These are phyloP conservation scores for Dasypogon diadema DNA, from an alignment of 2,888 invertebrate species.

Conservation along the genomic window DNA sequence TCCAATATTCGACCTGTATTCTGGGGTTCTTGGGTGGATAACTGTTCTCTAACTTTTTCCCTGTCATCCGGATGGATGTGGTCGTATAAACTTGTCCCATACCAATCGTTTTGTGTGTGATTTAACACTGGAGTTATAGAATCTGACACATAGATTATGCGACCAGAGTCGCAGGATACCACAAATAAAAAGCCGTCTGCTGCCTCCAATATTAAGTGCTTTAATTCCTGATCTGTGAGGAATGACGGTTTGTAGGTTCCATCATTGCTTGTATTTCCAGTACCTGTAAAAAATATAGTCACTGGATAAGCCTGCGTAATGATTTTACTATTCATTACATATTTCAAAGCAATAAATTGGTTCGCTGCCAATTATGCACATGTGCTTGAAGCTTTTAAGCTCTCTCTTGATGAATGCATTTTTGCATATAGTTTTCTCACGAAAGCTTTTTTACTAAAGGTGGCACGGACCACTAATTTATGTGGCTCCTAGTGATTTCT, in stretches of 20 bases:
- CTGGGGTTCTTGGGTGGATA: slow-evolving; percentile 96
- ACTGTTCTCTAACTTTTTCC: slow-evolving; percentile 95
- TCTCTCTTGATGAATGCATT: too few relatives aligned
- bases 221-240: slow-evolving; percentile 97
- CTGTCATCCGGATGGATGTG: slow-evolving; percentile 98
- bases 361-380: too few relatives aligned
- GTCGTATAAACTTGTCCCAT: slow-evolving; percentile 94
- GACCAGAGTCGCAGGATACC: slow-evolving; percentile 92
- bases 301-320: too few relatives aligned
- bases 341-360: too few relatives aligned
- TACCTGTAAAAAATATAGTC: slow-evolving; percentile 76
- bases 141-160: slow-evolving; percentile 98
- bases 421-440: too few relatives aligned
- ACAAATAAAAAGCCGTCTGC: slow-evolving; percentile 95
- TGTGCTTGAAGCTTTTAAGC: too few relatives aligned
- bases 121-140: slow-evolving; percentile 98
- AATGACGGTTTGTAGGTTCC: slow-evolving; percentile 99
- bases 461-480: too few relatives aligned
- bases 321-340: too few relatives aligned
- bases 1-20: slow-evolving; percentile 96
- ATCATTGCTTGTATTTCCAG: slow-evolving; percentile 96
- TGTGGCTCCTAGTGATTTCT: too few relatives aligned
- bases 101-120: slow-evolving; percentile 98
- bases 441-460: too few relatives aligned
- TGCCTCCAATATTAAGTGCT: slow-evolving; percentile 98